These are phyloP conservation scores for Ammospiza caudacuta DNA, from an alignment of 2,113 vertebrate species.

Conservation along the genomic window DNA sequence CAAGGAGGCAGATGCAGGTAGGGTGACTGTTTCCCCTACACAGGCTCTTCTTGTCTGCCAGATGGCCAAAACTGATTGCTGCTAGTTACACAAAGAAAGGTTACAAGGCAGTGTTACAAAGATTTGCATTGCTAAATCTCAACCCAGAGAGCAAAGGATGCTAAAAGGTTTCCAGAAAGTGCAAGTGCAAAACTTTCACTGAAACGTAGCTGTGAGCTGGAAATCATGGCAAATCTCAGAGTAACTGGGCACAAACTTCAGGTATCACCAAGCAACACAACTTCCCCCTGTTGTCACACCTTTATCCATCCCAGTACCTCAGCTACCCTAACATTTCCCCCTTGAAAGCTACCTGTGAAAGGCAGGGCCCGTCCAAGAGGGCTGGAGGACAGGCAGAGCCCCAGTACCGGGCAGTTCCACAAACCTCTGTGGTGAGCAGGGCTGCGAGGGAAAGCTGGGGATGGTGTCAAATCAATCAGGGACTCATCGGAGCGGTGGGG, in stretches of 20 bases:
- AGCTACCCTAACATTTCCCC: not conserved
- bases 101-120: not conserved
- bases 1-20: not conserved
- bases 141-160: not conserved
- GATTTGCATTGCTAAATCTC: not conserved
- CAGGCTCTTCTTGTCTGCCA: not conserved
- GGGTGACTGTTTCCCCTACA: rapidly evolving
- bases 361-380: not conserved
- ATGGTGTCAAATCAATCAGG: rapidly evolving
- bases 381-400: not conserved
- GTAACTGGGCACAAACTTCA: not conserved
- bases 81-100: not conserved
- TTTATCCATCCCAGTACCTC: not conserved
- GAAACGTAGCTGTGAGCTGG: not conserved
- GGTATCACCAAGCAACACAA: not conserved
- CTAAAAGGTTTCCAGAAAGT: not conserved
- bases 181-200: not conserved
- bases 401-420: not conserved
- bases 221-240: not conserved
- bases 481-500: rapidly evolving
- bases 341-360: not conserved
- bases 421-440: rapidly evolving
- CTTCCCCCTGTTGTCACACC: not conserved
- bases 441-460: not conserved
- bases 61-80: not conserved